Conservation (phyloP, 1,140 invertebrate genomes). For the Cyphomyrmex costatus region DNA sequence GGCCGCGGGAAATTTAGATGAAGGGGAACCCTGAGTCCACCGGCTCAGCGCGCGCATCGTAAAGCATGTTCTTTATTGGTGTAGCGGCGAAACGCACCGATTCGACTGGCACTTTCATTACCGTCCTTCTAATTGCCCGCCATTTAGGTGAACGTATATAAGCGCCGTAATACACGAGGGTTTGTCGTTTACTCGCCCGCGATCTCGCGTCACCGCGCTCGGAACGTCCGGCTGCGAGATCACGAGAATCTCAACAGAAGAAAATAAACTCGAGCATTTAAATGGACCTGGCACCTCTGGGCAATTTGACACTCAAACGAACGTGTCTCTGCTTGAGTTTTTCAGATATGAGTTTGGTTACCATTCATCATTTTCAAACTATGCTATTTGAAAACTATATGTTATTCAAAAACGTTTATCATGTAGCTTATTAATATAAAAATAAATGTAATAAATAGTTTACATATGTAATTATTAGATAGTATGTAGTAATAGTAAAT, state of each 20-base stretch:
- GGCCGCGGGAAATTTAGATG: slow-evolving; percentile 82
- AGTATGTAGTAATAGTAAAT: not conserved
- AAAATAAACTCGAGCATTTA: slow-evolving; percentile 46
- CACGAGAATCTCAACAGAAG: slow-evolving; percentile 43
- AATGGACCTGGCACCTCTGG: slow-evolving; percentile 27
- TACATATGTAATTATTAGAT: not conserved
- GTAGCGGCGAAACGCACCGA: slow-evolving; percentile 78
- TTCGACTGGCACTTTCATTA: slow-evolving; percentile 85
- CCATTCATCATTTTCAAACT: not conserved
- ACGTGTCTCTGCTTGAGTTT: not conserved
- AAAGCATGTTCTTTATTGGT: slow-evolving; percentile 82
- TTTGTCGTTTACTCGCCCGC: slow-evolving; percentile 78
- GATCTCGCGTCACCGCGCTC: slow-evolving; percentile 75
- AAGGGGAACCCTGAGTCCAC: slow-evolving; percentile 70
- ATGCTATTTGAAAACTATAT: not conserved
- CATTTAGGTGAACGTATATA: slow-evolving; percentile 81
- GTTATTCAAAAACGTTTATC: not conserved
- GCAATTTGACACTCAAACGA: not conserved
- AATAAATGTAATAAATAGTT: not conserved
- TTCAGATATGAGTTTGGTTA: not conserved
- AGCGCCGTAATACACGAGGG: slow-evolving; percentile 78
- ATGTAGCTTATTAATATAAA: not conserved
- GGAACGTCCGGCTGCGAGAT: slow-evolving; percentile 61
- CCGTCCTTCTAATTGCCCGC: slow-evolving; percentile 84
- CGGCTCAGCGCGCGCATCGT: slow-evolving; percentile 70